Conservation (phyloP, 1,140 invertebrate species). For the Oedothorax gibbosus region DNA sequence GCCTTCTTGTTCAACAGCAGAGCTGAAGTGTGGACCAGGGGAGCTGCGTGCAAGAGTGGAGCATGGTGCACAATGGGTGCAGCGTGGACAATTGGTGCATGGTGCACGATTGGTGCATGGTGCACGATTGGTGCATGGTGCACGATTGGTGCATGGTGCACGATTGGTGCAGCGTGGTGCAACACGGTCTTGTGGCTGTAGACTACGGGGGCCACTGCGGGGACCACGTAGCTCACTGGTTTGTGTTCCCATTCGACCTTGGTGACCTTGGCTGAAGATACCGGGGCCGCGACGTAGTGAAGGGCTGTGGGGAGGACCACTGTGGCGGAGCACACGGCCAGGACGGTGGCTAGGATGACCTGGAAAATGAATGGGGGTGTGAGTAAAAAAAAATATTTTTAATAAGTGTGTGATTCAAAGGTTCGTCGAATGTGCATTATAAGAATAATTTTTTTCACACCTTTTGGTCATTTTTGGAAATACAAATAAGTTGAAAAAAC, state of each 20-base stretch:
- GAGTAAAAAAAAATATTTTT: neutral
- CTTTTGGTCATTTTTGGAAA: no score
- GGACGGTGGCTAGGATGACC: slow-evolving; percentile 25
- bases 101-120: slow-evolving; percentile 22
- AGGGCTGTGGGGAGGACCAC: slow-evolving; percentile 15
- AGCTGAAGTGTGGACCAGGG: slow-evolving; percentile 16
- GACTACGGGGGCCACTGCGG: slow-evolving; percentile 50
- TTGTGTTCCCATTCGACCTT: slow-evolving; percentile 54
- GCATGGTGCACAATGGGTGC: neutral
- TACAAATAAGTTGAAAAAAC: no score
- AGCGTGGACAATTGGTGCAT: slow-evolving; percentile 25
- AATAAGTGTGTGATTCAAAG: no score
- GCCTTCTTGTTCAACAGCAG: slow-evolving; percentile 47
- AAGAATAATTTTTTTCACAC: no score
- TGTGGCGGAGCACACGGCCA: slow-evolving; percentile 50
- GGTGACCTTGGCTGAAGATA: slow-evolving; percentile 40
- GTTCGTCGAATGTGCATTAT: no score
- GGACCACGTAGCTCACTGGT: slow-evolving; percentile 51
- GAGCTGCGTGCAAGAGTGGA: neutral
- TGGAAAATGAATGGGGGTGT: neutral
- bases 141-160: slow-evolving; percentile 7
- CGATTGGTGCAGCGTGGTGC: slow-evolving; percentile 1
- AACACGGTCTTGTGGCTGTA: slow-evolving; percentile 44
- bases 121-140: slow-evolving; percentile 5
- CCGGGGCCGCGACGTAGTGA: slow-evolving; percentile 39